Percentiles rank a stretch among this genome's conserved stretches.
phyloP scores from a whole-genome alignment of 2,797 vertebrate genomes.

The Crocodylus rhombifer region DNA sequence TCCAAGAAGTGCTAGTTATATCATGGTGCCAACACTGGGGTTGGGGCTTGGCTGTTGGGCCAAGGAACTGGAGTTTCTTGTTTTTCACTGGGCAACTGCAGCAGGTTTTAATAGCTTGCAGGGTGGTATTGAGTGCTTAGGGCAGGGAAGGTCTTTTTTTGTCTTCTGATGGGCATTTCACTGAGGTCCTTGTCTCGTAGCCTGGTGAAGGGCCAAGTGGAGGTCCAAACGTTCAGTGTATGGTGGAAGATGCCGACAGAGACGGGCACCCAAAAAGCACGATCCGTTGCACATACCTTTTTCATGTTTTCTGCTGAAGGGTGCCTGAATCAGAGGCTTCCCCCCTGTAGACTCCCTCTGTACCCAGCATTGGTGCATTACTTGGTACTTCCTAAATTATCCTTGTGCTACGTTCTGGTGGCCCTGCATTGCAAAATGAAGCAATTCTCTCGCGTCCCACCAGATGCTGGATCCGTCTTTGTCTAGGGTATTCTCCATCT shows the following conservation, averaged over 20 bases:
- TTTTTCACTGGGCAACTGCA: not conserved
- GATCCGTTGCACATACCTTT: not conserved
- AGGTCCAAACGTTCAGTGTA: not conserved
- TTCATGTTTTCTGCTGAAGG: not conserved
- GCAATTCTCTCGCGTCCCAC: no score
- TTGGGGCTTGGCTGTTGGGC: fast-evolving
- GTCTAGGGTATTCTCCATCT: no score
- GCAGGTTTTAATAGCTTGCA: not conserved
- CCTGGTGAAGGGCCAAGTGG: not conserved
- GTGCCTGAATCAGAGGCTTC: not conserved
- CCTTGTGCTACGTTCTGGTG: constrained; percentile 42
- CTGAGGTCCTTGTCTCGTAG: no score
- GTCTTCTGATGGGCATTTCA: no score
- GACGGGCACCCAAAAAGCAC: not conserved
- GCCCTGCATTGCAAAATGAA: constrained; percentile 40
- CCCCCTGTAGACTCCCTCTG: not conserved
- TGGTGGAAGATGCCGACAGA: not conserved
- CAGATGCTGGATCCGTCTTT: no score
- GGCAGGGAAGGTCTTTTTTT: no score
- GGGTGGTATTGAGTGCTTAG: no score
- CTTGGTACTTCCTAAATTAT: constrained; percentile 18
- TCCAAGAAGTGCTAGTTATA: not conserved
- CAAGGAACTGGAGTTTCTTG: fast-evolving
- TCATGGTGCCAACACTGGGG: not conserved
- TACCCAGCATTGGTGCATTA: constrained; percentile 29